A percentile compares a stretch with the other conserved stretches of the same genome.
These are phyloP conservation scores for Agelastica alni DNA, from an alignment of 2,888 invertebrate species.

Conservation along the genomic window DNA sequence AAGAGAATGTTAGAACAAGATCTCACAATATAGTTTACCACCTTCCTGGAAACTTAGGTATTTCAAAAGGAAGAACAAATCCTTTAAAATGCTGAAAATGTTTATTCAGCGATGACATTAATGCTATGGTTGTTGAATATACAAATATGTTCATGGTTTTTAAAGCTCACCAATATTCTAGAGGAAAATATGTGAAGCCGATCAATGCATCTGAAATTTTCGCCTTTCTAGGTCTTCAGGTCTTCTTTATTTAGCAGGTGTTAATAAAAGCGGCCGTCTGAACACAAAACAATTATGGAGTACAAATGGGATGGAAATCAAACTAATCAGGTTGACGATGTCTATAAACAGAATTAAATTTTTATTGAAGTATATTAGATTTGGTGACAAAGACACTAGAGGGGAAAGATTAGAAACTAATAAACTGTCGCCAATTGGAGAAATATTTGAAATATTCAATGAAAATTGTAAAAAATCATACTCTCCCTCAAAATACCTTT, in stretches of 20 bases:
- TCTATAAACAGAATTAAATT: neutral
- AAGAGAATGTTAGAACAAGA: constrained; percentile 10
- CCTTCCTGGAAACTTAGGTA: neutral
- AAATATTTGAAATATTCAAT: constrained; percentile 9
- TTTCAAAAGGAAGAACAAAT: constrained; percentile 6
- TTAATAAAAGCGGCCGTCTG: neutral
- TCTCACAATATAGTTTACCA: neutral
- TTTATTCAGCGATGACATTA: constrained; percentile 8
- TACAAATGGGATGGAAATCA: neutral
- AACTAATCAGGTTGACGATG: neutral
- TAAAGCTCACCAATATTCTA: neutral
- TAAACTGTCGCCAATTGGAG: constrained; percentile 3
- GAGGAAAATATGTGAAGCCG: neutral
- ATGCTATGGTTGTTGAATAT: constrained; percentile 2
- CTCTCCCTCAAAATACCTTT: constrained; percentile 3
- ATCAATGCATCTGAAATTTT: constrained; percentile 1
- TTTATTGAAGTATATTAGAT: constrained; percentile 4
- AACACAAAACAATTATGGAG: constrained; percentile 4
- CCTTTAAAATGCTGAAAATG: constrained; percentile 1
- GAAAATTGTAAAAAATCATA: neutral
- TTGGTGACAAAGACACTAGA: constrained; percentile 5
- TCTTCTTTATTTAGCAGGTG: constrained; percentile 2
- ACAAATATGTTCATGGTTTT: constrained; percentile 1
- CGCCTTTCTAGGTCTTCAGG: constrained; percentile 1
- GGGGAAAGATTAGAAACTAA: constrained; percentile 1